phyloP scores from a whole-genome alignment of 2,113 vertebrate genomes.

The Tyrannus savana region DNA sequence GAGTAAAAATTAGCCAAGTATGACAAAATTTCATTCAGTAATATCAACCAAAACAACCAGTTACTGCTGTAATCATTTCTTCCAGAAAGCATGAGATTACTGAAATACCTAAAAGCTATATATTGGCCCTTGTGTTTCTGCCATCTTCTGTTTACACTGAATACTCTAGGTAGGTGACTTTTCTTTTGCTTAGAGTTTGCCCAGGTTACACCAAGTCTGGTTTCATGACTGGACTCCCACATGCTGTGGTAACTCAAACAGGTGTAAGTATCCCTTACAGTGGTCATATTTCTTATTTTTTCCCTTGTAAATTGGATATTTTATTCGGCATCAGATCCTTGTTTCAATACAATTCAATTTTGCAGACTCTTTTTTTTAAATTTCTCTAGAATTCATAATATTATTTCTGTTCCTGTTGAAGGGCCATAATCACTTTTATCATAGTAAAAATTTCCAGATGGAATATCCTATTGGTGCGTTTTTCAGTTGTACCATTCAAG shows the following conservation, averaged over 20 bases:
- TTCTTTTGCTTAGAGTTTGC: background rate
- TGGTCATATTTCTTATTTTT: background rate
- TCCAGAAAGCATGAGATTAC: background rate
- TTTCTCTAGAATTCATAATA: background rate
- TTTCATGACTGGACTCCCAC: background rate
- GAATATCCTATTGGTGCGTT: background rate
- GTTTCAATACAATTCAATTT: background rate
- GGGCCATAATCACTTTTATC: background rate
- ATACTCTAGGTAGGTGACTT: background rate
- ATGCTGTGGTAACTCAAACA: background rate
- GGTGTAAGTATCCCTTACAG: background rate
- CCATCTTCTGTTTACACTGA: background rate
- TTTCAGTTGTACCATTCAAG: background rate
- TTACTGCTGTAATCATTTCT: background rate
- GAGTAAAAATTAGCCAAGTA: background rate
- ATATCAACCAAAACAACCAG: background rate
- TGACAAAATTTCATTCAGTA: background rate
- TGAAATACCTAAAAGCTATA: background rate
- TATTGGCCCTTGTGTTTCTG: background rate
- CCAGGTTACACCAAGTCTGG: background rate
- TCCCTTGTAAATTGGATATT: background rate
- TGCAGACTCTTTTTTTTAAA: background rate
- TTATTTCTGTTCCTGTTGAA: background rate
- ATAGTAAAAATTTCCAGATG: background rate
- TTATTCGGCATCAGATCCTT: background rate